Conservation (phyloP, 2,888 invertebrate species). For the Eristalis pertinax region DNA sequence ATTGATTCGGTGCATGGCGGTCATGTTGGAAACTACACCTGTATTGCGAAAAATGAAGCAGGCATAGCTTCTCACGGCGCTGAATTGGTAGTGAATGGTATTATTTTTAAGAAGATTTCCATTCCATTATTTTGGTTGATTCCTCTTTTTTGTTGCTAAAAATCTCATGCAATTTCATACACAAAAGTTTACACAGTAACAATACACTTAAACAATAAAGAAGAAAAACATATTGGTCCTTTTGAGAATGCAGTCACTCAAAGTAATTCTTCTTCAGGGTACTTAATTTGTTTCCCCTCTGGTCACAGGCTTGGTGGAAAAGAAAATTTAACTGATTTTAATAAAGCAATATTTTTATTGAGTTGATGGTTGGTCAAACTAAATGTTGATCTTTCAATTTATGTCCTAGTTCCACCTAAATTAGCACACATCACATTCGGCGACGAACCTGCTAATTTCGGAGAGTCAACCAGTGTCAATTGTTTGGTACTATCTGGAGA, state of each 20-base stretch:
- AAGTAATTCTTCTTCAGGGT: no score
- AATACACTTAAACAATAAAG: no score
- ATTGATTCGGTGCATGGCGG: constrained; percentile 86
- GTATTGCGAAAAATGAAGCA: constrained; percentile 85
- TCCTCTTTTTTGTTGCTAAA: constrained; percentile 15
- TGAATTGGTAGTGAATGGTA: constrained; percentile 80
- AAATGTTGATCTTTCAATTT: constrained; percentile 53
- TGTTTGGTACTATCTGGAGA: constrained; percentile 88
- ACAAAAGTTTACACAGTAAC: no score
- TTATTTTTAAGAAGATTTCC: constrained; percentile 10
- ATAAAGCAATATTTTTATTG: no score
- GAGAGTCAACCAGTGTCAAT: constrained; percentile 84
- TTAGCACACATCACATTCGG: constrained; percentile 88
- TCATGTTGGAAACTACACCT: constrained; percentile 86
- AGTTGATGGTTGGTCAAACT: no score
- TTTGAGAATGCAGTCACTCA: no score
- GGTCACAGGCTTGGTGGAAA: no score
- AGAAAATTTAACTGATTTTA: no score
- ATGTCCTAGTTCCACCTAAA: constrained; percentile 86
- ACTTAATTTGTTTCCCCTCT: no score
- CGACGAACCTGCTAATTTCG: constrained; percentile 84
- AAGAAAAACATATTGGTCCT: no score
- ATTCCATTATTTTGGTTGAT: constrained; percentile 62
- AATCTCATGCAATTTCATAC: not conserved
- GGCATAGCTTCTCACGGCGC: constrained; percentile 82